Evolutionary conservation across 1,140 invertebrate species (phyloP), one percentile per base, ranked within the genome.

Genomic region (Drosophila parabipectinata): DNA sequence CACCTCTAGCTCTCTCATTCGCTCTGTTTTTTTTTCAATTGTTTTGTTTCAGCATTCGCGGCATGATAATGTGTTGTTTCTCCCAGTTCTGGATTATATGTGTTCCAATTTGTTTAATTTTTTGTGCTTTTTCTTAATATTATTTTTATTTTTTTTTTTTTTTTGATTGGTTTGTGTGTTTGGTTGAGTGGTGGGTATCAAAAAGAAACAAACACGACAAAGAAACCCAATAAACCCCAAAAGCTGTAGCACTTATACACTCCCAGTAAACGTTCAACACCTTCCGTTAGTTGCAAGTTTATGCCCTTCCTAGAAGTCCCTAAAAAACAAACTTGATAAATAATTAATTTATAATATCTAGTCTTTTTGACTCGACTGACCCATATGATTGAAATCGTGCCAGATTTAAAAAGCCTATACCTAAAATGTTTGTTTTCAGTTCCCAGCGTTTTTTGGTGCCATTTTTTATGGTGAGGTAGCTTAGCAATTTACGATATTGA

Each of bases 21-120:
- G n/a, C 47, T 67, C 44, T 64, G 61, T 71, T 71, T 71, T 64
- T 64, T 37, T 63, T 41, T 39, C 55, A 24, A 75, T 67, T 76
- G 72, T 76, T 76, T 67, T 76, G 72, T 76, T 75, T 74, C 21
- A 54, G 54, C 53, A 75, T 58, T 75, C 53, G 60, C 53, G 62
- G 63, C 56, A 67, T 63, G 56, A 57, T 76, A 59, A 59, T 75
- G 71, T 60, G 59, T 60, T 53, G 51, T 73, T 79, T 55, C 56
- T 44, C 45, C 10, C 18, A 37, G 28, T 47, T 50, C 54, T 55
- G 32, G 7, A 28, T 51, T 51, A 21, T 48, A 28, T 37, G 26
- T 15, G 41, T 15, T 55, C 50, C 30, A 14, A 39, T 50, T 44
- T 63, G 18, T 63, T 63, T 26, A 32, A 67, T 50, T 34, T 72